phyloP scores from a whole-genome alignment of 2,113 vertebrate species.

The Malurus melanocephalus region DNA sequence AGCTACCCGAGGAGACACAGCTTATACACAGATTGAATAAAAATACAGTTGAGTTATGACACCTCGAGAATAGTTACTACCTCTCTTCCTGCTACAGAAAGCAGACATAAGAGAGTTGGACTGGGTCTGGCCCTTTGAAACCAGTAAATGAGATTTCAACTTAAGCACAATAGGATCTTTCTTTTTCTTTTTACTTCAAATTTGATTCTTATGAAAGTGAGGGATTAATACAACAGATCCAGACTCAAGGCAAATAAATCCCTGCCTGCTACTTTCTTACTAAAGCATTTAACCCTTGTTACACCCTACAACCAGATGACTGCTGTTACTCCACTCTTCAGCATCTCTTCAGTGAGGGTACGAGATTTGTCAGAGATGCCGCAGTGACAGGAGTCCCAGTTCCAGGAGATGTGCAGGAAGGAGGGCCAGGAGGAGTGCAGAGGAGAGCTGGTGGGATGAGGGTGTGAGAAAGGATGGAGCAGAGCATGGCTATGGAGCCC shows the following conservation, averaged over 20 bases:
- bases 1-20: neutral
- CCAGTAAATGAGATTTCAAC: conserved; percentile 40
- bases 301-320: neutral
- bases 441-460: neutral
- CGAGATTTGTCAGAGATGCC: neutral
- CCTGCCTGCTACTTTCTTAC: neutral
- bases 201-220: conserved; percentile 35
- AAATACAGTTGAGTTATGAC: neutral
- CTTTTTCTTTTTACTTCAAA: conserved; percentile 13
- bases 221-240: conserved; percentile 25
- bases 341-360: neutral
- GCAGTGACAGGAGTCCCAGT: neutral
- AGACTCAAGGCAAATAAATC: conserved; percentile 11
- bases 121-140: conserved; percentile 11
- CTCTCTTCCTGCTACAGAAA: neutral
- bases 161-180: conserved; percentile 31
- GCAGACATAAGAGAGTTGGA: neutral
- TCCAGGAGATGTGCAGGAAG: neutral
- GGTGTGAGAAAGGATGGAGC: neutral
- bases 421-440: neutral
- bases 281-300: conserved; percentile 13
- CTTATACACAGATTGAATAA: neutral
- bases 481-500: fast-evolving
- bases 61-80: neutral
- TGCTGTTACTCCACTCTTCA: neutral